Conservation (phyloP, 2,797 vertebrate species). For the Sphenodon punctatus region DNA sequence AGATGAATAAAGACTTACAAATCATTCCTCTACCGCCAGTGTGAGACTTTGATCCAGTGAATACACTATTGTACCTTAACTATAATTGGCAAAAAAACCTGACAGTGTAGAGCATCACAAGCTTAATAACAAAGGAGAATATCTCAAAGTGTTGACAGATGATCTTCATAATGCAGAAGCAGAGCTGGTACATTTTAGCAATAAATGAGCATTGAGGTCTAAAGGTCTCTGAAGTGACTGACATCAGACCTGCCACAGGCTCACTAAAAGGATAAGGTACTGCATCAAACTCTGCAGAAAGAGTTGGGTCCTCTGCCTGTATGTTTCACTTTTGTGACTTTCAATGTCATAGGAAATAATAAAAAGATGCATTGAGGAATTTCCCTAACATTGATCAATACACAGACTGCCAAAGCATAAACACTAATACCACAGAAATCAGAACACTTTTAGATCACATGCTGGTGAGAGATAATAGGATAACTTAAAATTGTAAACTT, state of each 20-base stretch:
- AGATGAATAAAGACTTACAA: slow-evolving; percentile 99
- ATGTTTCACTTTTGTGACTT: slow-evolving; percentile 74
- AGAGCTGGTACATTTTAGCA: slow-evolving; percentile 87
- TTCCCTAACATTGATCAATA: slow-evolving; percentile 30
- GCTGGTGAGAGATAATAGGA: neutral
- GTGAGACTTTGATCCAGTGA: slow-evolving; percentile 98
- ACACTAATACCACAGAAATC: neutral
- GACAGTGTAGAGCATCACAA: slow-evolving; percentile 96
- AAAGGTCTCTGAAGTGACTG: slow-evolving; percentile 95
- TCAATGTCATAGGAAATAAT: slow-evolving; percentile 67
- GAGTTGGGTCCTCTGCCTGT: slow-evolving; percentile 67
- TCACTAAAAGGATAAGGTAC: slow-evolving; percentile 79
- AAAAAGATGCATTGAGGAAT: slow-evolving; percentile 48
- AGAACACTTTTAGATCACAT: neutral
- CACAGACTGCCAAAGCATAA: slow-evolving; percentile 15
- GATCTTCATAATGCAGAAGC: slow-evolving; percentile 99
- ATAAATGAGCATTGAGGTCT: slow-evolving; percentile 96
- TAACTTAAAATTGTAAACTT: neutral
- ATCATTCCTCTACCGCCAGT: slow-evolving; percentile 97
- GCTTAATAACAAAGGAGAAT: slow-evolving; percentile 98
- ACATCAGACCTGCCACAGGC: slow-evolving; percentile 92
- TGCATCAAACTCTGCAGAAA: slow-evolving; percentile 77
- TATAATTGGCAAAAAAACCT: slow-evolving; percentile 99
- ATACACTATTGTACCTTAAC: slow-evolving; percentile 99
- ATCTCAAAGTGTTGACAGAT: slow-evolving; percentile 96